These are phyloP conservation scores for Yponomeuta plumbellus DNA, from an alignment of 2,888 invertebrate species.

Conservation along the genomic window DNA sequence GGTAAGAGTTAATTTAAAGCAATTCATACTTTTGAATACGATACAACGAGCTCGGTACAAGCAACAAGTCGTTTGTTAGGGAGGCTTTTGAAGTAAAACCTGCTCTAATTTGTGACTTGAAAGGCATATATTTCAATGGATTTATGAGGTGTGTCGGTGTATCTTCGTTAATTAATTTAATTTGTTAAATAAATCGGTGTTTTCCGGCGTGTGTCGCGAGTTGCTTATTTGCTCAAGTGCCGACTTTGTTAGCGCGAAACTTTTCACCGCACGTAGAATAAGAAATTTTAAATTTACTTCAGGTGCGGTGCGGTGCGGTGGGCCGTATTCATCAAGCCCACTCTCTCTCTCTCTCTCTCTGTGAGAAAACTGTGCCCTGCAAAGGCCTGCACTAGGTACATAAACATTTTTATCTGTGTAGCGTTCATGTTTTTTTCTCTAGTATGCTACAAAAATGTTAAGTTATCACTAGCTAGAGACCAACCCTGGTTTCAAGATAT, in stretches of 20 bases:
- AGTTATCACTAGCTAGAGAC: no score
- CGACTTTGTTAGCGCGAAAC: not conserved
- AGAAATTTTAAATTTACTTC: no score
- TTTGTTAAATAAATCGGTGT: not conserved
- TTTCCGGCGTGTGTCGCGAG: not conserved
- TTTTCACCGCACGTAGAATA: not conserved
- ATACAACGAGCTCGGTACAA: not conserved
- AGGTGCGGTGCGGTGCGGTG: no score
- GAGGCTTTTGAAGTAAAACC: not conserved
- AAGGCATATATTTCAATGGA: not conserved
- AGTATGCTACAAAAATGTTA: no score
- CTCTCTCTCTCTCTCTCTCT: no score
- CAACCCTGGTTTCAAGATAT: no score
- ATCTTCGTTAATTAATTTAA: not conserved
- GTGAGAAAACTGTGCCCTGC: no score
- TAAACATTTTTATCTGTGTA: no score
- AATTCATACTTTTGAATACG: not conserved
- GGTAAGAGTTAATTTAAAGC: not conserved
- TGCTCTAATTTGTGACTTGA: not conserved
- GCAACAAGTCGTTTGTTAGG: not conserved
- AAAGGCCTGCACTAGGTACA: no score
- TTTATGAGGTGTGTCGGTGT: not conserved
- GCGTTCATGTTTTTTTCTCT: no score
- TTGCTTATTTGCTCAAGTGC: not conserved
- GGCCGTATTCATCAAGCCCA: no score